Conservation (phyloP, 2,888 invertebrate genomes). For the Drosophila seclusa region DNA sequence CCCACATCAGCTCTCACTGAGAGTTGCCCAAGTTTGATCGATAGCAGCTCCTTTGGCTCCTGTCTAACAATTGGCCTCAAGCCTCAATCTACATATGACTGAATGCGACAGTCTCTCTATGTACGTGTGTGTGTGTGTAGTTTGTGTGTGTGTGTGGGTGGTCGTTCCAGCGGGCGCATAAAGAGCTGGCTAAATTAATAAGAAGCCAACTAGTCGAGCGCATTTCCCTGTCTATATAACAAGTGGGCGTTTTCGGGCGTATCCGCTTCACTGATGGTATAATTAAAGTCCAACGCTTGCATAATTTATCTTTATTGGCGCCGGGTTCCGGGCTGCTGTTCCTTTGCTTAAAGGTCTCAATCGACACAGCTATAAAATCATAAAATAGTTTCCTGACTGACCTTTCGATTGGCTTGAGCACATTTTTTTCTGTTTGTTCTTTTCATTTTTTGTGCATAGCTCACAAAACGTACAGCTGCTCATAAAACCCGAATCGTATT, state of each 20-base stretch:
- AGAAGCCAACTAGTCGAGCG: conserved; percentile 56
- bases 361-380: conserved; percentile 48
- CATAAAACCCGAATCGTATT: conserved; percentile 45
- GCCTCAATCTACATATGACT: conserved; percentile 22
- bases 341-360: conserved; percentile 16
- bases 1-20: neutral
- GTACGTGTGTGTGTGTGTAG: neutral
- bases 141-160: conserved; percentile 14
- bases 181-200: conserved; percentile 69
- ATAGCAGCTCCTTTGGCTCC: conserved; percentile 59
- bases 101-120: conserved; percentile 16
- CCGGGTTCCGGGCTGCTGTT: neutral
- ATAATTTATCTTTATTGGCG: conserved; percentile 72
- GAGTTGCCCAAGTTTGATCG: conserved; percentile 67
- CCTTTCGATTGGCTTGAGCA: conserved; percentile 6
- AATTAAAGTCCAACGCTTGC: conserved; percentile 73
- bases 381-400: conserved; percentile 43
- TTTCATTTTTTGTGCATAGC: neutral
- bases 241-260: conserved; percentile 36
- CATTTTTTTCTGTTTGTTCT: neutral
- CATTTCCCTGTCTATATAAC: conserved; percentile 38
- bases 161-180: conserved; percentile 58
- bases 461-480: conserved; percentile 14
- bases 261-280: conserved; percentile 52
- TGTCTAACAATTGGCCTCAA: conserved; percentile 21